A percentile compares a stretch with the other conserved stretches of the same genome.
Evolutionary conservation across 2,888 invertebrate genomes (phyloP).

Genomic region (Drosophila emarginata): DNA sequence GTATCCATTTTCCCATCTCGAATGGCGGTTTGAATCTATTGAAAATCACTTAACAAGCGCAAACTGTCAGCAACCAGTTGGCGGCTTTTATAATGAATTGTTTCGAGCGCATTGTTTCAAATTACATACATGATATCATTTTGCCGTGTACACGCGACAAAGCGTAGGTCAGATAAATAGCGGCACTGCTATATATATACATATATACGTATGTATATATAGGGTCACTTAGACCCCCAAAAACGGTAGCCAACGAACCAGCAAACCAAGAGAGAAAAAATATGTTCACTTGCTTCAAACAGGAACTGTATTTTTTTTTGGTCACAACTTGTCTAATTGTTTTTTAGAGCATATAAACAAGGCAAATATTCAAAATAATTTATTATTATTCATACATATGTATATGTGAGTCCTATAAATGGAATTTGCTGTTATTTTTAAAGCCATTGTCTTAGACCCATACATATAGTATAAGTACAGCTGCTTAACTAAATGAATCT

Average conservation of each 20-base stretch:
- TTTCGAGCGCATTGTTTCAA: conserved; percentile 68
- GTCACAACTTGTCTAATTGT: conserved; percentile 9
- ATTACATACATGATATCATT: conserved; percentile 71
- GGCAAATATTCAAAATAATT: conserved; percentile 4
- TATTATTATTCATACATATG: not conserved
- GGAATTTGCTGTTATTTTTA: conserved; percentile 2
- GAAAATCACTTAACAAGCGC: conserved; percentile 76
- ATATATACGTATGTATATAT: not conserved
- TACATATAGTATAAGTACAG: not conserved
- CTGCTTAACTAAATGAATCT: not conserved
- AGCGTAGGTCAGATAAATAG: conserved; percentile 51
- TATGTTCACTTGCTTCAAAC: not conserved
- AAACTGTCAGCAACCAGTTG: conserved; percentile 68
- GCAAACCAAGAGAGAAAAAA: not conserved
- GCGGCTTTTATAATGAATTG: conserved; percentile 70
- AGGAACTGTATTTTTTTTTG: conserved; percentile 29
- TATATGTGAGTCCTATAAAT: not conserved
- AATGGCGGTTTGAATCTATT: conserved; percentile 59
- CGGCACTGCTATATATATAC: conserved; percentile 18
- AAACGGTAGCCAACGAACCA: conserved; percentile 16
- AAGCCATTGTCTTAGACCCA: not conserved
- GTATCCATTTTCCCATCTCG: no score
- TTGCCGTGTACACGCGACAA: conserved; percentile 57
- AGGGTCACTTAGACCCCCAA: conserved; percentile 7
- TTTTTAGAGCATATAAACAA: conserved; percentile 11